phyloP scores from a whole-genome alignment of 1,140 invertebrate genomes.

The Neodiprion lecontei region DNA sequence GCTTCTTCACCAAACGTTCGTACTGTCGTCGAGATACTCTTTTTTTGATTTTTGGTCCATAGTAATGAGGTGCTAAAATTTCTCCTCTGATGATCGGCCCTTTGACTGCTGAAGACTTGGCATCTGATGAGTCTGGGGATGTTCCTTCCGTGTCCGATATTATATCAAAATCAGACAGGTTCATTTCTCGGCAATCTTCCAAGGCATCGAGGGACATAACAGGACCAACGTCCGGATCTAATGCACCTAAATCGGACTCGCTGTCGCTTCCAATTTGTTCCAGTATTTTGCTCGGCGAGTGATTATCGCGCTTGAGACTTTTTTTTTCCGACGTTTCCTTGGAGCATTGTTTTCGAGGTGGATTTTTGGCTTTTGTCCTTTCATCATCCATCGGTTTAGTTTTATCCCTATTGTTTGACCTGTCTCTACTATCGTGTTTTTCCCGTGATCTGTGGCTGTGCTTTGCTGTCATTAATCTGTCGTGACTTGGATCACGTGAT shows the following conservation, averaged over 20 bases:
- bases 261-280: conserved; percentile 21
- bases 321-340: conserved; percentile 21
- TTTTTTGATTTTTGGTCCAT: conserved; percentile 25
- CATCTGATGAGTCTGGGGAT: conserved; percentile 26
- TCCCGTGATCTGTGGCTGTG: conserved; percentile 31
- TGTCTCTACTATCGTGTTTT: conserved; percentile 33
- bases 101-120: not conserved
- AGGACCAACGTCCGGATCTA: conserved; percentile 14
- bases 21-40: conserved; percentile 29
- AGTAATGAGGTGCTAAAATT: conserved; percentile 7
- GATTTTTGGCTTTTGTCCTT: conserved; percentile 21
- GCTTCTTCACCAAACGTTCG: conserved; percentile 29
- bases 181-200: conserved; percentile 42
- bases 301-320: conserved; percentile 19
- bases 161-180: conserved; percentile 47
- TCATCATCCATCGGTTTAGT: conserved; percentile 25
- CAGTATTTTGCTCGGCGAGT: conserved; percentile 17
- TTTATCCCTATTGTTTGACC: conserved; percentile 27
- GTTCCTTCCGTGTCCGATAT: conserved; percentile 44
- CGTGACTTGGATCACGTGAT: conserved; percentile 34
- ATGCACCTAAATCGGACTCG: conserved; percentile 20
- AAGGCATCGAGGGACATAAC: conserved; percentile 18
- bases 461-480: conserved; percentile 32
- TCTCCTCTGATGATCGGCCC: not conserved
- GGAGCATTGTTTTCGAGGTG: not conserved